These are phyloP conservation scores for Labeo calbasu DNA, from an alignment of 2,797 vertebrate genomes.

Conservation along the genomic window DNA sequence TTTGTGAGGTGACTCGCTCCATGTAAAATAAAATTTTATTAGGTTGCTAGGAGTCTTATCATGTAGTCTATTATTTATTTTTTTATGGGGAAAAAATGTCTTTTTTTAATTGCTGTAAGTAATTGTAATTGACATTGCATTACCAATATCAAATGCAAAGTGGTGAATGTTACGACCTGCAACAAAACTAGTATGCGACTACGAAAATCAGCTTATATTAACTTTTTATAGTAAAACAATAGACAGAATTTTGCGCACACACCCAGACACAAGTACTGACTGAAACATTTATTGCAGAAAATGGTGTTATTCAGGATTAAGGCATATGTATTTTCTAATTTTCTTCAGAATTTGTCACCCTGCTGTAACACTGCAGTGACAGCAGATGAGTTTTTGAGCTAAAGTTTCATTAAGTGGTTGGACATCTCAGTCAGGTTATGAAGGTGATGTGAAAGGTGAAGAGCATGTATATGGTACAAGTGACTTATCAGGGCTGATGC, in stretches of 20 bases:
- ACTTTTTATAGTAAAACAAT: not conserved
- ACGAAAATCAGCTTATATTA: not conserved
- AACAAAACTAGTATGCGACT: not conserved
- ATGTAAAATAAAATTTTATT: not conserved
- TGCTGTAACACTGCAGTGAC: not conserved
- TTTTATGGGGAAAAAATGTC: not conserved
- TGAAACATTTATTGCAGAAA: slow-evolving; percentile 45
- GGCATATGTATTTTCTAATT: slow-evolving; percentile 30
- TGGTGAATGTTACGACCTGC: not conserved
- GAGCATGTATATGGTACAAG: slow-evolving; percentile 3
- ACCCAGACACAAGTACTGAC: not conserved
- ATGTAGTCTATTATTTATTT: not conserved
- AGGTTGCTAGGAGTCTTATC: not conserved
- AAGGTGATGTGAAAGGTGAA: slow-evolving; percentile 24
- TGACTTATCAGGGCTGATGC: slow-evolving; percentile 15
- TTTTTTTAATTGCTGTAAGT: not conserved
- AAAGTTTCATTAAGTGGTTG: slow-evolving; percentile 25
- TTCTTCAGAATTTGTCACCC: slow-evolving; percentile 5
- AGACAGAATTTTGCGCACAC: not conserved
- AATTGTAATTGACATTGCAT: not conserved
- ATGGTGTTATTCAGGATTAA: slow-evolving; percentile 39
- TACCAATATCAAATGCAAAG: not conserved
- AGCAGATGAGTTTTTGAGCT: not conserved
- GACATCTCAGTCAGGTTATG: not conserved
- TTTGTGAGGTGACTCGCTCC: not conserved